Conservation (phyloP, 2,797 vertebrate genomes). For the Schizopygopsis malacanthus region DNA sequence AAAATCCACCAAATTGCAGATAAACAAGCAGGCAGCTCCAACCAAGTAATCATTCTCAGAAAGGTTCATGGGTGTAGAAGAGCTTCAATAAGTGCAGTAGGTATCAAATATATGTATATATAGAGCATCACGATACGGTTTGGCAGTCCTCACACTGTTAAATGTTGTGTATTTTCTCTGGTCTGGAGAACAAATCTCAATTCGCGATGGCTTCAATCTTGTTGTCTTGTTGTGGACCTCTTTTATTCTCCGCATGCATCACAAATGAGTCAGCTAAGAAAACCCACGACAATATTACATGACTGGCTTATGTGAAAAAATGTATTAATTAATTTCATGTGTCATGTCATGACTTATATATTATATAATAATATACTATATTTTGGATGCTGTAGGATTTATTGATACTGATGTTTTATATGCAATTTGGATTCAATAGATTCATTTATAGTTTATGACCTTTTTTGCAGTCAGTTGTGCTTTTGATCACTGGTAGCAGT, state of each 20-base stretch:
- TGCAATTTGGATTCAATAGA: not conserved
- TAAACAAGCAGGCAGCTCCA: conserved; percentile 17
- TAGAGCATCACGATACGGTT: not conserved
- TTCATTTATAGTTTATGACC: not conserved
- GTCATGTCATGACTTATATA: not conserved
- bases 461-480: not conserved
- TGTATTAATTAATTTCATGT: not conserved
- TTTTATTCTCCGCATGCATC: not conserved
- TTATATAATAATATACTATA: not conserved
- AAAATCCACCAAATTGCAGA: conserved; percentile 25
- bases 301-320: not conserved
- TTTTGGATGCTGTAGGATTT: not conserved
- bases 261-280: conserved; percentile 22
- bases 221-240: conserved; percentile 2
- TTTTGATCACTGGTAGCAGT: not conserved
- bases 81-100: not conserved
- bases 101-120: not conserved
- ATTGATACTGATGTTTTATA: not conserved
- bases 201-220: conserved; percentile 15
- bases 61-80: not conserved
- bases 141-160: not conserved
- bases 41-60: not conserved
- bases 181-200: conserved; percentile 2
- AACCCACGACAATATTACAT: not conserved
- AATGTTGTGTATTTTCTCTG: conserved; percentile 13